Conservation (phyloP, 2,797 vertebrate genomes). For the Crax fasciolata region DNA sequence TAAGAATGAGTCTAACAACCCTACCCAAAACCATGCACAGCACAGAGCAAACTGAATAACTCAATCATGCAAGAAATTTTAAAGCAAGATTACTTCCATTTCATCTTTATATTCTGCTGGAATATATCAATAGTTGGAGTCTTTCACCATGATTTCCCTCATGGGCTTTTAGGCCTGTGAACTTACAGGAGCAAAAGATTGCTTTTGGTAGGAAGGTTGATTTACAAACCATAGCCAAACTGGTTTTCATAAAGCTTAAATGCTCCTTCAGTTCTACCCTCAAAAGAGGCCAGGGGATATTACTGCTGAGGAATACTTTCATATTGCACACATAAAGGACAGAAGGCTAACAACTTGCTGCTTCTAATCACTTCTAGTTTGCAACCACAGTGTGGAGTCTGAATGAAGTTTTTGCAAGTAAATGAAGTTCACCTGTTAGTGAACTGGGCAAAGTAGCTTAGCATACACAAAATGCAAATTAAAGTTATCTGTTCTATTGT, state of each 20-base stretch:
- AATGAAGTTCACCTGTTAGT: not conserved
- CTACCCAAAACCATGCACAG: not conserved
- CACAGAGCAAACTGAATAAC: not conserved
- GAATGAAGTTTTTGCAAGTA: not conserved
- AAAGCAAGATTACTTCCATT: not conserved
- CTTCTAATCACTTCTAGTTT: not conserved
- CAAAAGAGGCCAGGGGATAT: not conserved
- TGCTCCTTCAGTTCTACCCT: not conserved
- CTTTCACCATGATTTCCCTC: not conserved
- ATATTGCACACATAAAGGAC: not conserved
- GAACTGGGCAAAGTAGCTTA: not conserved
- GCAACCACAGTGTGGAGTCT: not conserved
- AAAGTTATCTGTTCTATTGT: not conserved
- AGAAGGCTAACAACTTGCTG: not conserved
- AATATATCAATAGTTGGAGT: not conserved
- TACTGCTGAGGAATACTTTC: not conserved
- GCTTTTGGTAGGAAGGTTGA: not conserved
- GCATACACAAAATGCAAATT: accelerated
- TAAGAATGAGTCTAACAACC: not conserved
- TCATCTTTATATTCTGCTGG: not conserved
- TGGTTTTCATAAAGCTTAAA: not conserved
- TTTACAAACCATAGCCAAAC: not conserved
- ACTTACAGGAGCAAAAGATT: accelerated
- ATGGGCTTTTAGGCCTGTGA: not conserved
- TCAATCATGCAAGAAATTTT: not conserved